A percentile compares a stretch with the other conserved stretches of the same genome.
phyloP scores from a whole-genome alignment of 2,113 vertebrate species.

The Clarias gariepinus region DNA sequence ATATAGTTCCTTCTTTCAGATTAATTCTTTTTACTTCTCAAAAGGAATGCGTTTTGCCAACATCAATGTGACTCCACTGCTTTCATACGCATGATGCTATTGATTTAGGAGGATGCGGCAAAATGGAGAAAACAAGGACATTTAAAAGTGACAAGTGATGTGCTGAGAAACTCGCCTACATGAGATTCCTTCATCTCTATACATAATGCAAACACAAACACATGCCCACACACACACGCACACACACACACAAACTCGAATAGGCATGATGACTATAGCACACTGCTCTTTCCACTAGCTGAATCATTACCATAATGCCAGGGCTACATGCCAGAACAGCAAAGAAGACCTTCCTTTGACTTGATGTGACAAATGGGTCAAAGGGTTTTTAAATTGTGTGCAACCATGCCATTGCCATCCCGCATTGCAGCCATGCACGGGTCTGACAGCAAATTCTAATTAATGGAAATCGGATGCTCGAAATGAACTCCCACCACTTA shows the following conservation, averaged over 20 bases:
- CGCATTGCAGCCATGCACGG: slow-evolving; percentile 21
- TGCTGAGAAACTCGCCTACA: slow-evolving; percentile 21
- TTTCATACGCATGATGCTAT: slow-evolving; percentile 3
- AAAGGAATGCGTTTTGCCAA: slow-evolving; percentile 14
- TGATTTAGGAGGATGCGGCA: slow-evolving; percentile 27
- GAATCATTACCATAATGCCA: slow-evolving; percentile 54
- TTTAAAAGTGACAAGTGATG: slow-evolving; percentile 36
- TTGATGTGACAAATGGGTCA: slow-evolving; percentile 40
- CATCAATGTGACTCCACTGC: slow-evolving; percentile 10
- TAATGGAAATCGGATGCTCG: slow-evolving; percentile 46
- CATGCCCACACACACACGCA: not conserved
- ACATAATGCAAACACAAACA: not conserved
- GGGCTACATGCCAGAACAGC: slow-evolving; percentile 4
- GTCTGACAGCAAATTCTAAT: slow-evolving; percentile 45
- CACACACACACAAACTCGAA: not conserved
- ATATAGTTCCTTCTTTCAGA: slow-evolving; percentile 44
- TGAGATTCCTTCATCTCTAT: not conserved
- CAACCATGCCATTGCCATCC: slow-evolving; percentile 20
- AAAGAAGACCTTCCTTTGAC: slow-evolving; percentile 21
- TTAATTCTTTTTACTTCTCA: slow-evolving; percentile 11
- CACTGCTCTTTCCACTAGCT: slow-evolving; percentile 57
- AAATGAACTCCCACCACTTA: slow-evolving; percentile 45
- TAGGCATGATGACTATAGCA: slow-evolving; percentile 32
- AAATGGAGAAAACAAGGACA: slow-evolving; percentile 30
- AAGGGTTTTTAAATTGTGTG: slow-evolving; percentile 37